A percentile compares a stretch with the other conserved stretches of the same genome.
Conservation (phyloP, 2,888 invertebrate genomes). For the Brenthis ino region DNA sequence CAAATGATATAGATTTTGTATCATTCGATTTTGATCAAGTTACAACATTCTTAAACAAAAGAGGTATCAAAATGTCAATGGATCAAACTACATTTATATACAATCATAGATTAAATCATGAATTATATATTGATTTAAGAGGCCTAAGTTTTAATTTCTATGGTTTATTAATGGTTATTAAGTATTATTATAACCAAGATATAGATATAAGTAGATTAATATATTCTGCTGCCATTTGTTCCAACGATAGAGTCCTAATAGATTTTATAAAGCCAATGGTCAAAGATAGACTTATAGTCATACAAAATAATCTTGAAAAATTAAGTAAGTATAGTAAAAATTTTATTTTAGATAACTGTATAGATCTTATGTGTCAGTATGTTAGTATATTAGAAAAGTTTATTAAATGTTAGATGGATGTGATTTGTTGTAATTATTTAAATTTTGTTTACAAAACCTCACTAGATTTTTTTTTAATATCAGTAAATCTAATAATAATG, state of each 20-base stretch:
- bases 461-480: not conserved
- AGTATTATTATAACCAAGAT: constrained; percentile 67
- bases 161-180: constrained; percentile 73
- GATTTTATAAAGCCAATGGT: constrained; percentile 68
- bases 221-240: constrained; percentile 73
- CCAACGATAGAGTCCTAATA: constrained; percentile 64
- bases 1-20: constrained; percentile 87
- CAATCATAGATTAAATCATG: constrained; percentile 82
- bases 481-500: no score
- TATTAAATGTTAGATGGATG: constrained; percentile 71
- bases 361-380: constrained; percentile 74
- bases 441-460: not conserved
- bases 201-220: constrained; percentile 70
- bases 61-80: constrained; percentile 67
- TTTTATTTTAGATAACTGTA: constrained; percentile 70
- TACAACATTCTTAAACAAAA: constrained; percentile 61
- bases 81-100: constrained; percentile 85
- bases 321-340: constrained; percentile 55
- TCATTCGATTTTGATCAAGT: constrained; percentile 82
- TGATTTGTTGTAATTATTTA: constrained; percentile 2
- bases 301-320: constrained; percentile 59
- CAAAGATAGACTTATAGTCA: constrained; percentile 54
- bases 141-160: constrained; percentile 87
- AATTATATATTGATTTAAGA: constrained; percentile 84
- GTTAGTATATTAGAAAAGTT: constrained; percentile 74